phyloP scores from a whole-genome alignment of 1,140 invertebrate species.

The Telenomus remus region DNA sequence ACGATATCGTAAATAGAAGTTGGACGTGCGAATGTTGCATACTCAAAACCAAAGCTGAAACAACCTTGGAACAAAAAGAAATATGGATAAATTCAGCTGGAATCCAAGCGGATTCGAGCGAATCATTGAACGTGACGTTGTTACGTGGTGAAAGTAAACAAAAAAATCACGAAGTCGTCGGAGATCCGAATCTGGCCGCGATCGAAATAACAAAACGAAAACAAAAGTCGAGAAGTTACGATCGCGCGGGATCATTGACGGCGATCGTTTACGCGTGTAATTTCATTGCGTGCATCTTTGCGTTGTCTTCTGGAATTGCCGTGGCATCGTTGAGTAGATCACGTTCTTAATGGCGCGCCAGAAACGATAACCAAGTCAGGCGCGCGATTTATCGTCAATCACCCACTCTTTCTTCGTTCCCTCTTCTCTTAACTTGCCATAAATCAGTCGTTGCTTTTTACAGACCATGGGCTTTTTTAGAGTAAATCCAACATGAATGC shows the following conservation, averaged over 20 bases:
- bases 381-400: conserved; percentile 70
- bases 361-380: conserved; percentile 68
- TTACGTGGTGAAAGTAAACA: conserved; percentile 53
- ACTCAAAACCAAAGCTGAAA: conserved; percentile 31
- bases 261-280: conserved; percentile 58
- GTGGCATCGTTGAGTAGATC: conserved; percentile 57
- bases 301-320: conserved; percentile 50
- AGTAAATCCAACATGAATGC: conserved; percentile 58
- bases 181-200: conserved; percentile 41
- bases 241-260: conserved; percentile 48
- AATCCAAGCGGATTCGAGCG: conserved; percentile 36
- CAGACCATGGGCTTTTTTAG: conserved; percentile 57
- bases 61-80: conserved; percentile 33
- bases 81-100: conserved; percentile 50
- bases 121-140: conserved; percentile 56
- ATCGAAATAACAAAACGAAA: conserved; percentile 56
- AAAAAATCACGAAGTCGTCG: conserved; percentile 48
- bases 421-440: conserved; percentile 62
- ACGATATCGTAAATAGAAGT: conserved; percentile 39
- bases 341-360: conserved; percentile 65
- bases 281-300: conserved; percentile 59
- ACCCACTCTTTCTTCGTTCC: conserved; percentile 52
- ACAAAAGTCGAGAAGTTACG: conserved; percentile 58
- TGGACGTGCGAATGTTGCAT: conserved; percentile 34
- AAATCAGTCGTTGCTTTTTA: conserved; percentile 68